These are phyloP conservation scores for Melanotaenia pygmaea DNA, from an alignment of 2,797 vertebrate genomes.

Conservation along the genomic window DNA sequence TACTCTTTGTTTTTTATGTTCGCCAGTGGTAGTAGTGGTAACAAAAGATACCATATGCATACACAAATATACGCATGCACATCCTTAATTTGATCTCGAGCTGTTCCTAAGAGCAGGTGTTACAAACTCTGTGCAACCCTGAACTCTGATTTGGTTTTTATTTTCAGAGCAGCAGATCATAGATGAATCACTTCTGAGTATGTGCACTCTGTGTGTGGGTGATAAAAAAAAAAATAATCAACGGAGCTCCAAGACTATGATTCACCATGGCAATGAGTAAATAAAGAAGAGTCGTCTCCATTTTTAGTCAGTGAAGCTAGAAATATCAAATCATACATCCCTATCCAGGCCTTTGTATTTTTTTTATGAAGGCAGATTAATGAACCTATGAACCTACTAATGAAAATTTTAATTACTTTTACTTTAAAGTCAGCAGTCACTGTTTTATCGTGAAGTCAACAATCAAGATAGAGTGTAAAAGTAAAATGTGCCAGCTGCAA, in stretches of 20 bases:
- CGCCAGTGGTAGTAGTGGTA: background rate
- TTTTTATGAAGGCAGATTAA: background rate
- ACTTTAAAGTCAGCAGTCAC: background rate
- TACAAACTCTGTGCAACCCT: background rate
- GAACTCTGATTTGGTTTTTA: background rate
- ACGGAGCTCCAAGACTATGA: too few relatives aligned
- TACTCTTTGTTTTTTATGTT: background rate
- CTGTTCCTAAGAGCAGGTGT: background rate
- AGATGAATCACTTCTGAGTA: background rate
- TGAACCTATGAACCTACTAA: too few relatives aligned
- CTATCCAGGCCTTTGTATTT: background rate
- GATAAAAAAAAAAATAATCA: background rate
- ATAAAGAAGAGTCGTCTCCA: background rate
- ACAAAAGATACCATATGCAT: too few relatives aligned
- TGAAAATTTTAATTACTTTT: background rate
- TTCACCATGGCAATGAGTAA: background rate
- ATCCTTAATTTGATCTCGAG: background rate
- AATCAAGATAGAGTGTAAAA: background rate
- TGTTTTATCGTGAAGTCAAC: too few relatives aligned
- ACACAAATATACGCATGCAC: too few relatives aligned
- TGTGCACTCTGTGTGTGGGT: background rate
- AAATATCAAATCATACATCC: too few relatives aligned
- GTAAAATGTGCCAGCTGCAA: background rate
- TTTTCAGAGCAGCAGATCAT: background rate
- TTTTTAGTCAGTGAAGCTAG: background rate